Base-by-base conservation (phyloP, 2,113 vertebrate genomes). In the Chamaetylas fuelleborni region DNA sequence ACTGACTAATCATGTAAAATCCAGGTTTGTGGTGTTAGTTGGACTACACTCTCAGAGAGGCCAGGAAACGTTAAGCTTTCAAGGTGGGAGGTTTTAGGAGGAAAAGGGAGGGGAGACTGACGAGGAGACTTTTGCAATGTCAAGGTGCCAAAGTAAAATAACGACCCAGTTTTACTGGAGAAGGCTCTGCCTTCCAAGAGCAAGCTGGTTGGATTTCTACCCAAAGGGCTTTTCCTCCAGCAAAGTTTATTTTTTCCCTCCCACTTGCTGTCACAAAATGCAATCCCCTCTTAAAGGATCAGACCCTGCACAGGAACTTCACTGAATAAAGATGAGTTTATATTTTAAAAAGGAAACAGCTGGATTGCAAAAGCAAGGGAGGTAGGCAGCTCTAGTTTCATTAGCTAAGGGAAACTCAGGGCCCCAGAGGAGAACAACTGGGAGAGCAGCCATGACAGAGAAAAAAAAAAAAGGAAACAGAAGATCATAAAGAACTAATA, bases 261-360 rank as follows among this genome's bases (percentile, higher is more conserved):
- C 70, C 64, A 79, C 96, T 96, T 9, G 67, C 98, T 98, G 97
- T 98, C 97, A 97, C 98, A 97, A 98, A 96, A 97, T 94, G 95
- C 92, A 94, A 76, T 97, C 97, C 98, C 95, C 97, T 97, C 97
- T 91, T 96, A 96, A 96, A 97, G 96, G 95, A 98, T 97, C 91
- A 96, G 88, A 95, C 94, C 96, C 95, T 45, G 95, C 91, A 96
- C 93, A 96, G 97, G 96, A 97, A 97, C 95, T 97, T 95, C 78
- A 83, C 88, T 80, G 96, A 96, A 97, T 98, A 97, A 97, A 97
- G 97, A 97, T 96, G 97, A 98, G 97, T 98, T 98, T 97, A 95
- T 97, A 95, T 97, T 98, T 98, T 97, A 97, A 98, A 97, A 97
- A 97, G 98, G 98, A 98, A 99, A 99, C 98, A 99, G 98, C 99